Percentiles rank a stretch among this genome's conserved stretches.
Conservation (phyloP, 2,797 vertebrate genomes). For the Spheniscus humboldti region DNA sequence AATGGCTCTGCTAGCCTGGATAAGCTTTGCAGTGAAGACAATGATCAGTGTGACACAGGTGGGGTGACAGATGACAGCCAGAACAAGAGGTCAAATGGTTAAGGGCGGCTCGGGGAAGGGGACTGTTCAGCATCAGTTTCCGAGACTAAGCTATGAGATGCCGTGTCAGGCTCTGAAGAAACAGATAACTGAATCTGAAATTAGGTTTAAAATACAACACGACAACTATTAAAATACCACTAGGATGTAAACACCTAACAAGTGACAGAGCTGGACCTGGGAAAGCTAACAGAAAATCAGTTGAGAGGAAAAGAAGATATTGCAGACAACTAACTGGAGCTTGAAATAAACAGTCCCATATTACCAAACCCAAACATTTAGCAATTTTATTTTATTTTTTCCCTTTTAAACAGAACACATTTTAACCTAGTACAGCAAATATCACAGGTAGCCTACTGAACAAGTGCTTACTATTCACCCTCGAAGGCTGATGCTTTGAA, state of each 20-base stretch:
- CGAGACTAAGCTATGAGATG: not conserved
- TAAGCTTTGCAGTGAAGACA: not conserved
- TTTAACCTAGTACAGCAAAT: not conserved
- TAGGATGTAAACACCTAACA: not conserved
- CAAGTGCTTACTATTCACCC: not conserved
- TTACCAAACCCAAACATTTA: not conserved
- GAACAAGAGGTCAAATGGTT: not conserved
- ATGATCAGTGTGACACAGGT: fast-evolving
- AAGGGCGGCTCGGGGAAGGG: fast-evolving
- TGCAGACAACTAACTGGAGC: not conserved
- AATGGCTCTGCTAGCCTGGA: not conserved
- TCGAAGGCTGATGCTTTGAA: not conserved
- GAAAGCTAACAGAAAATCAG: not conserved
- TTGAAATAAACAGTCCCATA: not conserved
- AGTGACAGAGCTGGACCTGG: not conserved
- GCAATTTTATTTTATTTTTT: not conserved
- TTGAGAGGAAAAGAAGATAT: not conserved
- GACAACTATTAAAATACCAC: not conserved
- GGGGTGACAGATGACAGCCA: not conserved
- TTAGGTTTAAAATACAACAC: not conserved
- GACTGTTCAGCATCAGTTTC: not conserved
- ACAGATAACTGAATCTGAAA: not conserved
- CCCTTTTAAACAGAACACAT: not conserved
- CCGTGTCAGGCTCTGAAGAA: not conserved
- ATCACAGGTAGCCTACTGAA: not conserved